phyloP scores from a whole-genome alignment of 2,113 vertebrate species.

The Otolemur garnettii region DNA sequence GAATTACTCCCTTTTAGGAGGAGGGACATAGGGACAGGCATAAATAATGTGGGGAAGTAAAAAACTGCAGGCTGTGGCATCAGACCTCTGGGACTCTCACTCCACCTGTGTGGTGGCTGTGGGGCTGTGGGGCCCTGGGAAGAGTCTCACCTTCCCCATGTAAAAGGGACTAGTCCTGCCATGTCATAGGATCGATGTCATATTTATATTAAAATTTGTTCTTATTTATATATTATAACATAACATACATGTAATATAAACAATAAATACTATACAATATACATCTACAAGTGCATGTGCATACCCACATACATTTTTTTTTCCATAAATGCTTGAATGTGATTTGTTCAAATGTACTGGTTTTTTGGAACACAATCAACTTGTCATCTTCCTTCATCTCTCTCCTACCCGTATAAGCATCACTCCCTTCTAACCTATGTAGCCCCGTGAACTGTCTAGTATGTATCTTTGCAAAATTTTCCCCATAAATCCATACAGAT shows the following conservation, averaged over 20 bases:
- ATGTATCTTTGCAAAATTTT: not conserved
- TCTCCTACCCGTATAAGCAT: not conserved
- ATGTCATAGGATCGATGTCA: not conserved
- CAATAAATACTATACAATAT: not conserved
- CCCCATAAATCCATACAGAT: not conserved
- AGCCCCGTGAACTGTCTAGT: not conserved
- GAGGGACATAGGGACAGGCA: not conserved
- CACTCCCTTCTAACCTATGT: not conserved
- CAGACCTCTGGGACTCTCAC: not conserved
- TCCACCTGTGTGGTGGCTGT: not conserved
- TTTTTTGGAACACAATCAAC: not conserved
- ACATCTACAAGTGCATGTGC: not conserved
- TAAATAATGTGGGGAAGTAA: not conserved
- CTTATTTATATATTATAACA: too few species aligned
- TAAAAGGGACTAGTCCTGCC: not conserved
- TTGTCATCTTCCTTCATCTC: not conserved
- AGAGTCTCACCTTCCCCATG: not conserved
- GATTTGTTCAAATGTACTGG: not conserved
- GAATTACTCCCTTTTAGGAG: constrained; percentile 11
- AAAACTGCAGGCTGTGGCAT: not conserved
- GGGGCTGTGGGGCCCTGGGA: not conserved
- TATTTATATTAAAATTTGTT: not conserved
- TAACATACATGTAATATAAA: too few species aligned
- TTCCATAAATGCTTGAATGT: not conserved
- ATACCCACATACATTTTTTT: not conserved